These are phyloP conservation scores for Andrena trimmerana DNA, from an alignment of 2,888 invertebrate genomes.

Conservation along the genomic window DNA sequence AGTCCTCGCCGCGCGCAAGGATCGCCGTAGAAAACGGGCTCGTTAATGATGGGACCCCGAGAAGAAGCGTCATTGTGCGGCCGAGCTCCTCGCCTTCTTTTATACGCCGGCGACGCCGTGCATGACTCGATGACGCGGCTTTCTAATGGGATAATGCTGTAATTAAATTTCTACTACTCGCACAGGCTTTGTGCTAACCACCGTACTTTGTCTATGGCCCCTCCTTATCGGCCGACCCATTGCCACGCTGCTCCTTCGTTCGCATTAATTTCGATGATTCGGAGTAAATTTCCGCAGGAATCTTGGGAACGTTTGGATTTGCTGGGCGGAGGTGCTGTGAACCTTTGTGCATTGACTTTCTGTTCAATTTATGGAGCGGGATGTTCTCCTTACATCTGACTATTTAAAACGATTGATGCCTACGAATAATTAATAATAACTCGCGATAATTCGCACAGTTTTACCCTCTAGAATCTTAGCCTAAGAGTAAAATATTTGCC, in stretches of 20 bases:
- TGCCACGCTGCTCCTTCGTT: neutral
- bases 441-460: neutral
- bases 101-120: slow-evolving; percentile 23
- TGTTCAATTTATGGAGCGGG: neutral
- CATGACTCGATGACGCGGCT: slow-evolving; percentile 36
- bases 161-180: slow-evolving; percentile 58
- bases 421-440: too few relatives aligned
- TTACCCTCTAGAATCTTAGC: neutral
- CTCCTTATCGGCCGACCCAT: slow-evolving; percentile 29
- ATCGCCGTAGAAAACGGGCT: slow-evolving; percentile 33
- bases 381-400: neutral
- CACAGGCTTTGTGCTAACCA: slow-evolving; percentile 40
- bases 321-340: neutral
- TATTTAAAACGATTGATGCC: too few relatives aligned
- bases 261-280: slow-evolving; percentile 47
- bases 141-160: slow-evolving; percentile 47
- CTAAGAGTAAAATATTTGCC: neutral
- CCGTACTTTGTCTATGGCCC: slow-evolving; percentile 44
- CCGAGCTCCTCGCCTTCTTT: slow-evolving; percentile 33
- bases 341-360: neutral
- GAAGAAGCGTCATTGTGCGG: slow-evolving; percentile 47
- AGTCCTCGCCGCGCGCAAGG: slow-evolving; percentile 34
- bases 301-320: neutral
- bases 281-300: neutral
- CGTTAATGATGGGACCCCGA: slow-evolving; percentile 55